These are phyloP conservation scores for Hystrix cristata DNA, from an alignment of 2,113 vertebrate species.

Conservation along the genomic window DNA sequence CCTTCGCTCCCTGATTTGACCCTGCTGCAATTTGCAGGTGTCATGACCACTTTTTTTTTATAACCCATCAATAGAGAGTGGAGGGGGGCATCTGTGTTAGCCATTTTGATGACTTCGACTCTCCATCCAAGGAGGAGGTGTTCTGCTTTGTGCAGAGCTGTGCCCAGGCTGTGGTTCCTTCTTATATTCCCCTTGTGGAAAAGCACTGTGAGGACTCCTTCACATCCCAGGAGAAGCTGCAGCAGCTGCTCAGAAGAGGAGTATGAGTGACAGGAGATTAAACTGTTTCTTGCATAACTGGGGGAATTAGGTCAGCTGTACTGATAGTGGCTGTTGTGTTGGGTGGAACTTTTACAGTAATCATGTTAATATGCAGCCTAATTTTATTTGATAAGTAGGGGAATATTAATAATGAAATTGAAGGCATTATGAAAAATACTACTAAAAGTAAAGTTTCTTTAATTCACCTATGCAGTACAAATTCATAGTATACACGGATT, in stretches of 20 bases:
- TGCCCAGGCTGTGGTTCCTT: slow-evolving; percentile 94
- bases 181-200: slow-evolving; percentile 95
- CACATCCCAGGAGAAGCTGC: slow-evolving; percentile 93
- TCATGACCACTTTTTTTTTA: slow-evolving; percentile 94
- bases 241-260: slow-evolving; percentile 97
- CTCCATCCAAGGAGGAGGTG: slow-evolving; percentile 93
- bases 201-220: slow-evolving; percentile 93
- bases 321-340: neutral
- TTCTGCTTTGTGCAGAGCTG: slow-evolving; percentile 96
- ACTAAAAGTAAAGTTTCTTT: neutral
- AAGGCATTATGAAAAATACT: neutral
- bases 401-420: neutral
- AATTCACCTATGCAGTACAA: neutral
- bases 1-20: neutral
- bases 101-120: slow-evolving; percentile 98
- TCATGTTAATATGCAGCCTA: neutral
- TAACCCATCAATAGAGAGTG: slow-evolving; percentile 94
- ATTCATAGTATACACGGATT: neutral
- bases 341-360: neutral
- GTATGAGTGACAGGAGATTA: slow-evolving; percentile 78
- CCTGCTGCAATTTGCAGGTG: slow-evolving; percentile 89
- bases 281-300: accelerated
- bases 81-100: slow-evolving; percentile 97
- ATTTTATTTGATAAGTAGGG: neutral
- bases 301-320: neutral